Evolutionary conservation across 2,888 invertebrate genomes (phyloP).

Genomic region (Vesta saturnalis): DNA sequence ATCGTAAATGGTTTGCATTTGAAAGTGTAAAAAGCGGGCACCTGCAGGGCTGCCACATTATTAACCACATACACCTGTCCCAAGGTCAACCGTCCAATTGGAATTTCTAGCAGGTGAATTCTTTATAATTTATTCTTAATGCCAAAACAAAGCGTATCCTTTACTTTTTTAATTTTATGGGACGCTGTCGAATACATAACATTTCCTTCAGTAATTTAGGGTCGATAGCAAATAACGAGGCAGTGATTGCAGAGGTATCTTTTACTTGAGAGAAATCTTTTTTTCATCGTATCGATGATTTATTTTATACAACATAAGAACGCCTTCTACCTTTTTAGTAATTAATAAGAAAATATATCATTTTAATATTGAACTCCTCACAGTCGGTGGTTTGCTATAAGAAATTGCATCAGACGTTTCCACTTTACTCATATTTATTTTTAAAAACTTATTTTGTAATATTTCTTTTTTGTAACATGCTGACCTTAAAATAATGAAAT

Average conservation of each 20-base stretch:
- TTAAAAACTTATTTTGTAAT: background rate
- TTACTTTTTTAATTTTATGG: constrained; percentile 17
- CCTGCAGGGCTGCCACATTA: constrained; percentile 47
- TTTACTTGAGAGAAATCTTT: background rate
- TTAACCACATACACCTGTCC: constrained; percentile 49
- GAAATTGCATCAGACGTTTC: background rate
- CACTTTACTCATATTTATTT: background rate
- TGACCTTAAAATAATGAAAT: constrained; percentile 25
- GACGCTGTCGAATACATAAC: background rate
- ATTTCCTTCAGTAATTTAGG: background rate
- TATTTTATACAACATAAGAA: background rate
- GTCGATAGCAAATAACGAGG: background rate
- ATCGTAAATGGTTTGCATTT: constrained; percentile 45
- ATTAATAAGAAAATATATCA: background rate
- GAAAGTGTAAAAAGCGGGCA: constrained; percentile 48
- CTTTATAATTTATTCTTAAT: constrained; percentile 45
- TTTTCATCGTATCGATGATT: too few relatives aligned
- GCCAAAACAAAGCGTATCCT: constrained; percentile 45
- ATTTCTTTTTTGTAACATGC: background rate
- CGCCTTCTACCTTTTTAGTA: background rate
- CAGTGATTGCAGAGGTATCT: background rate
- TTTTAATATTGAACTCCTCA: background rate
- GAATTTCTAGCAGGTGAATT: constrained; percentile 54
- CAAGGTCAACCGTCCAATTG: constrained; percentile 53
- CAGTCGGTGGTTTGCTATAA: background rate